These are phyloP conservation scores for Drosophila ezoana DNA, from an alignment of 2,888 invertebrate species.

Conservation along the genomic window DNA sequence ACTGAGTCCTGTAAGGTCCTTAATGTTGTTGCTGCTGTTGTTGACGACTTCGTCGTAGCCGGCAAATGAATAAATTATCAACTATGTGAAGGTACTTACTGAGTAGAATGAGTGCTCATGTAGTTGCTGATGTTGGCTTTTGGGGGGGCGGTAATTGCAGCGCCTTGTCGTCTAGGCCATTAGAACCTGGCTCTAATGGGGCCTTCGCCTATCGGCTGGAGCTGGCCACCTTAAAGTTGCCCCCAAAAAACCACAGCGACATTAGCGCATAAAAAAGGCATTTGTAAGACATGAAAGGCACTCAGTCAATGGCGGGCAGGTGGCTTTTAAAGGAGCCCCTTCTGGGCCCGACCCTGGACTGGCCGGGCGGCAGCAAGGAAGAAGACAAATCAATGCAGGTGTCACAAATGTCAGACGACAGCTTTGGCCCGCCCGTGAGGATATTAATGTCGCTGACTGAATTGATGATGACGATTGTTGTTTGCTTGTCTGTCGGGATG, in stretches of 20 bases:
- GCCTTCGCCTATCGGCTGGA: conserved; percentile 17
- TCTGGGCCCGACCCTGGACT: conserved; percentile 2
- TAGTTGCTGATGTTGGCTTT: conserved; percentile 36
- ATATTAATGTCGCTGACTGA: conserved; percentile 80
- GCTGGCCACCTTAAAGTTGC: conserved; percentile 42
- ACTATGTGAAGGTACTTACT: conserved; percentile 66
- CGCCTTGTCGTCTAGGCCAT: conserved; percentile 76
- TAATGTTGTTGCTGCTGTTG: conserved; percentile 41
- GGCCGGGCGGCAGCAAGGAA: conserved; percentile 28
- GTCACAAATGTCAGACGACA: conserved; percentile 81
- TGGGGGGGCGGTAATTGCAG: conserved; percentile 64
- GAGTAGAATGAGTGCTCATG: conserved; percentile 38
- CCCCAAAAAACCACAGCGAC: conserved; percentile 60
- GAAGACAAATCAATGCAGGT: conserved; percentile 81
- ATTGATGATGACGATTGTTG: conserved; percentile 78
- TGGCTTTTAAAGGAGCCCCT: conserved; percentile 47
- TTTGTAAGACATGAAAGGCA: conserved; percentile 78
- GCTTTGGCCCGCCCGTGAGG: conserved; percentile 64
- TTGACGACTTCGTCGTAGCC: conserved; percentile 28
- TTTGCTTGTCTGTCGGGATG: conserved; percentile 28
- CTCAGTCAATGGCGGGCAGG: conserved; percentile 70
- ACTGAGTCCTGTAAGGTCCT: conserved; percentile 59
- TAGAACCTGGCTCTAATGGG: conserved; percentile 68
- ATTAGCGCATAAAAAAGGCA: conserved; percentile 77
- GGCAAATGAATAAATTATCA: conserved; percentile 78